Evolutionary conservation across 2,113 vertebrate genomes (phyloP).

Genomic region (Odontophorus gujanensis): DNA sequence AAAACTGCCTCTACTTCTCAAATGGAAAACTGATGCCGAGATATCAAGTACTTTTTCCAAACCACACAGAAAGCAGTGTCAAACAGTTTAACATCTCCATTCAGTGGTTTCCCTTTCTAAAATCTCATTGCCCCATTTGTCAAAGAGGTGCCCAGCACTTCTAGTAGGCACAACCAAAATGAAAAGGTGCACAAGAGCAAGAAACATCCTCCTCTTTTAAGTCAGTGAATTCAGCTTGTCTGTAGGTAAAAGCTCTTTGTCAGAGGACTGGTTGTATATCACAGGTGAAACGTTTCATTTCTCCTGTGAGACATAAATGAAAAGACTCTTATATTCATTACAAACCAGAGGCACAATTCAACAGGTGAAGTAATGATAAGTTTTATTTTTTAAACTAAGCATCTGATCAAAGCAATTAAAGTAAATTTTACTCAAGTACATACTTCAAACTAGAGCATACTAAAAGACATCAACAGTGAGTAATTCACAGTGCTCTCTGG

Average conservation of each 20-base stretch:
- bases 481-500: neutral
- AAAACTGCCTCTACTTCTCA: neutral
- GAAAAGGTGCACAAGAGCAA: neutral
- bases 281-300: neutral
- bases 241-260: neutral
- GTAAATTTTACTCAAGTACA: neutral
- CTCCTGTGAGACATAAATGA: neutral
- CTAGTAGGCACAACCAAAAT: neutral
- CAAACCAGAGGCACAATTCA: neutral
- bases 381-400: neutral
- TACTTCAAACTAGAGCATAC: neutral
- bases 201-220: neutral
- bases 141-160: neutral
- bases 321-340: neutral
- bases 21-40: neutral
- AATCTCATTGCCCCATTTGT: neutral
- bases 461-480: neutral
- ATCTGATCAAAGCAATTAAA: neutral
- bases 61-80: neutral
- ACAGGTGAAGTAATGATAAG: neutral
- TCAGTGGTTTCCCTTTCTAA: neutral
- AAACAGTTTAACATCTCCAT: neutral
- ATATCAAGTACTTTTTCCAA: neutral
- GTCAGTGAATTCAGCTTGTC: neutral
- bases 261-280: neutral